Base-by-base conservation (phyloP, 2,113 vertebrate species). In the Eurypyga helias region DNA sequence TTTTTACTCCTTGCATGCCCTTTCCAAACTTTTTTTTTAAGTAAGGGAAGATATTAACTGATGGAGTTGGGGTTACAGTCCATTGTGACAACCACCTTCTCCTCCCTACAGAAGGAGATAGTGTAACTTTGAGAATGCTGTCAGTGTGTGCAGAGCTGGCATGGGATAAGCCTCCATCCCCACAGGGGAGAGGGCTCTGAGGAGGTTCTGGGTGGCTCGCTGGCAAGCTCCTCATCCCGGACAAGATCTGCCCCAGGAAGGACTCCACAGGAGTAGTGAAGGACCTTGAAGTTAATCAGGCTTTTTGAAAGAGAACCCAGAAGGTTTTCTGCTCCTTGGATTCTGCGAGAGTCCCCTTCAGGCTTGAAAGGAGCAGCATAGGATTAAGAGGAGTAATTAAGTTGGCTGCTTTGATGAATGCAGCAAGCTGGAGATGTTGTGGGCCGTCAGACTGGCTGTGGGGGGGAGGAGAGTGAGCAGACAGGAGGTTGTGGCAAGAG, bases 321-420 rank as follows among this genome's bases (percentile, higher is more conserved):
- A 25, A 67, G 57, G 52, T 55, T 87, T 95, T 80, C 57, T 83
- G 61, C n/a, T 66, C 23, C 36, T 78, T 86, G 29, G 55, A 34
- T 77, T 81, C 36, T 36, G 8, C 45, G 31, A 90, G 88, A 83
- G 25, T 69, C 76, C 85, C 51, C 72, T 81, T 87, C 43, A 70
- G 55, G 12, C 72, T 83, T 77, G 49, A 73, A 78, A 71, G 64
- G 46, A 89, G 83, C 31, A 81, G 46, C 67, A 64, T 17, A 66
- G 64, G 67, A 92, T 93, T 93, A 90, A 89, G 67, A 88, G 54
- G 64, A 89, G 76, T 89, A 49, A 70, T 87, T 83, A 87, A 83
- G 41, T 75, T 83, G 85, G 51, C 77, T 87, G 61, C 89, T 87
- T 83, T 80, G 71, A 24, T 49, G 61, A 83, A 75, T 73, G 46